Conservation (phyloP, 2,888 invertebrate species). For the Candidula unifasciata region DNA sequence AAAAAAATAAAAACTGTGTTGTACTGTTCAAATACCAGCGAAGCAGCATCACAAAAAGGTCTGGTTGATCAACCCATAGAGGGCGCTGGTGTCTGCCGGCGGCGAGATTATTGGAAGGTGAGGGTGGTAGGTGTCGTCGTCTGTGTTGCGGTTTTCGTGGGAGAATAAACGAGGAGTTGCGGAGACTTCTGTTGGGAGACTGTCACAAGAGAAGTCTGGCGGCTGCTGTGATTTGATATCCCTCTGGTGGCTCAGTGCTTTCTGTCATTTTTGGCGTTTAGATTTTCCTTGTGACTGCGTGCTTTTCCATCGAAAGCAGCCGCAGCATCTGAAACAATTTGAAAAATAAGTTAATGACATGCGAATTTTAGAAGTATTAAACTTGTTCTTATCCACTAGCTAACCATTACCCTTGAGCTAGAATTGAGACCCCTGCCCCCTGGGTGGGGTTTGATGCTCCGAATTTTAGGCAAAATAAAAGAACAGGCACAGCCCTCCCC, state of each 20-base stretch:
- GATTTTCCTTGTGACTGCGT: conserved; percentile 60
- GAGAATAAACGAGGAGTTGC: background rate
- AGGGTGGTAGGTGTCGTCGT: conserved; percentile 21
- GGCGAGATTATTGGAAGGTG: conserved; percentile 34
- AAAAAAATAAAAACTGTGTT: too few relatives aligned
- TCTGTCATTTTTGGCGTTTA: conserved; percentile 73
- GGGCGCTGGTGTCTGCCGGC: conserved; percentile 1
- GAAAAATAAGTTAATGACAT: background rate
- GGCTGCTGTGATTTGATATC: conserved; percentile 63
- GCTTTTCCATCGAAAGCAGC: conserved; percentile 68
- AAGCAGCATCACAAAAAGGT: conserved; percentile 53
- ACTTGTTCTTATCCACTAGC: background rate
- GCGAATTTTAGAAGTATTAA: background rate
- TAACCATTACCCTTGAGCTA: too few relatives aligned
- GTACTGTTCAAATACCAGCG: too few relatives aligned
- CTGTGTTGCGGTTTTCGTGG: conserved; percentile 21
- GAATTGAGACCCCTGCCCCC: too few relatives aligned
- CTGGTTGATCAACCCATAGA: conserved; percentile 56
- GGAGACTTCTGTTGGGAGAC: conserved; percentile 22
- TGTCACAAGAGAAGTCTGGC: conserved; percentile 52
- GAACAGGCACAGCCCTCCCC: too few relatives aligned
- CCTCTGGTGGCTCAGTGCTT: conserved; percentile 66
- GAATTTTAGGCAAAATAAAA: too few relatives aligned
- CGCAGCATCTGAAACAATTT: conserved; percentile 67
- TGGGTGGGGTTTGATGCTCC: too few relatives aligned